Conservation (phyloP, 2,797 vertebrate species). For the Remorina albescens region DNA sequence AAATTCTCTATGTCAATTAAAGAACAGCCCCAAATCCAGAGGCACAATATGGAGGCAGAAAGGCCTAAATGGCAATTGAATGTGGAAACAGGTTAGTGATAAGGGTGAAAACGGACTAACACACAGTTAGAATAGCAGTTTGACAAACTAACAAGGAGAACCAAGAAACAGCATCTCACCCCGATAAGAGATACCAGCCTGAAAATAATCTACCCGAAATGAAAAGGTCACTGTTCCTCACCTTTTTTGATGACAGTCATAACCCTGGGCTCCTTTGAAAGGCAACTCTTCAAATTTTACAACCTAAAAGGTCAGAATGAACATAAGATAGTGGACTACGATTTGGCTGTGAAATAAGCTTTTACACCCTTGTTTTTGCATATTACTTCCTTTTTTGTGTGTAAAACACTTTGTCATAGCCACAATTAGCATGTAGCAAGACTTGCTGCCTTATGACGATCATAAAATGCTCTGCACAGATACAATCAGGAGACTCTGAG, state of each 20-base stretch:
- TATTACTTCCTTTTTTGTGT: no score
- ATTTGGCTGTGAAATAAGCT: not conserved
- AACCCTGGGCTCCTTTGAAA: no score
- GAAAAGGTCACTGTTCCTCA: not conserved
- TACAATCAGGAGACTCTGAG: not conserved
- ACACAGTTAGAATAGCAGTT: not conserved
- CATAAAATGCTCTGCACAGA: not conserved
- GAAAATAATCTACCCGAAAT: not conserved
- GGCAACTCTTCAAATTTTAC: no score
- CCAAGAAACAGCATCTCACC: no score
- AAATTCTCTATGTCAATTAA: not conserved
- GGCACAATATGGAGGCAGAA: not conserved
- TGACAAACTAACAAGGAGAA: not conserved
- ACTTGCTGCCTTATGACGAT: not conserved
- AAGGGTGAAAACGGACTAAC: not conserved
- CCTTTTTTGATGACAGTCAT: not conserved
- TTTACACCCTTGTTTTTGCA: no score
- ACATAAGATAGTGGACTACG: no score
- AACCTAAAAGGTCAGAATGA: no score
- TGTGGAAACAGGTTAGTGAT: not conserved
- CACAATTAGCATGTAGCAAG: not conserved
- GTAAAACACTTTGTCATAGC: not conserved
- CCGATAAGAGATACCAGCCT: no score
- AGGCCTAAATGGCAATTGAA: not conserved
- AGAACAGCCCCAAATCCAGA: not conserved